phyloP scores from a whole-genome alignment of 2,113 vertebrate species.

The Scartelaos histophorus region DNA sequence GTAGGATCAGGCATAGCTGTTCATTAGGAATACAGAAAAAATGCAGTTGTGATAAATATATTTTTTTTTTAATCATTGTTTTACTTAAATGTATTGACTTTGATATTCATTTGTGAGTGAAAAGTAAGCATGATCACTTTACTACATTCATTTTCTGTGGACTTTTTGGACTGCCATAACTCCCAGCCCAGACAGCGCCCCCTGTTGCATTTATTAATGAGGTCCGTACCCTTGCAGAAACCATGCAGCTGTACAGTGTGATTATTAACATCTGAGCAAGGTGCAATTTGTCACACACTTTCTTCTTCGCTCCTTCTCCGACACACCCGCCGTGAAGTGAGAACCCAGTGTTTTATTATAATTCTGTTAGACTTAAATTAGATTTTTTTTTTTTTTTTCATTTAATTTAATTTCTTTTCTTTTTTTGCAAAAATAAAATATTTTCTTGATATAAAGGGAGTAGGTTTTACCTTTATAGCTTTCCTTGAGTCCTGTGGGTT shows the following conservation, averaged over 20 bases:
- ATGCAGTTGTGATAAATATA: not conserved
- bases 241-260: not conserved
- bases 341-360: conserved; percentile 1
- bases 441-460: not conserved
- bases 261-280: conserved; percentile 11
- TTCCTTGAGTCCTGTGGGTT: conserved; percentile 5
- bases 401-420: too few relatives aligned
- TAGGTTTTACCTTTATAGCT: not conserved
- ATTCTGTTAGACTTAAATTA: not conserved
- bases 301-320: not conserved
- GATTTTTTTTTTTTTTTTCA: not conserved
- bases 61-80: not conserved
- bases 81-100: not conserved
- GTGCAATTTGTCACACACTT: conserved; percentile 6
- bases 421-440: not conserved
- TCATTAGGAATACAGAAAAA: not conserved
- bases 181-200: not conserved
- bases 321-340: not conserved
- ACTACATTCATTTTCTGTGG: not conserved
- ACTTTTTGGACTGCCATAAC: not conserved
- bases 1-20: not conserved
- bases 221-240: not conserved
- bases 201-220: conserved; percentile 5
- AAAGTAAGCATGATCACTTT: not conserved
- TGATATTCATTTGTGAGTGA: not conserved